Conservation (phyloP, 2,113 vertebrate species). For the Manacus vitellinus region DNA sequence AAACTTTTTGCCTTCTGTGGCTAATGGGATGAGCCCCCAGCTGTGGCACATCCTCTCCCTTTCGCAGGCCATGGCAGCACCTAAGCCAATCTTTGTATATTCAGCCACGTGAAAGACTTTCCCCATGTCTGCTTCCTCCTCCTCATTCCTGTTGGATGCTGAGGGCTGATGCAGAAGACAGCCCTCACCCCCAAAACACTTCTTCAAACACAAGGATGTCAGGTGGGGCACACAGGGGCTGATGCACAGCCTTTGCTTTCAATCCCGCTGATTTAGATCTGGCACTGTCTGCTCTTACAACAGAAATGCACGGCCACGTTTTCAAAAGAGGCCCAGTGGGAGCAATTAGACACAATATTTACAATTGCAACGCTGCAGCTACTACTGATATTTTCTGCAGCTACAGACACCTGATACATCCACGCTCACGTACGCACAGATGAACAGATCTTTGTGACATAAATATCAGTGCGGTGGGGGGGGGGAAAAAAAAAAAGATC, state of each 20-base stretch:
- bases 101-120: background rate
- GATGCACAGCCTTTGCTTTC: background rate
- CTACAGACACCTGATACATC: background rate
- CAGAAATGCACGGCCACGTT: background rate
- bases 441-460: background rate
- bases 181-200: background rate
- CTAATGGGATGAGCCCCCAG: background rate
- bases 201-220: background rate
- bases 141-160: background rate
- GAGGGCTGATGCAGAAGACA: background rate
- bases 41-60: background rate
- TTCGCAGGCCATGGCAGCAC: background rate
- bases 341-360: background rate
- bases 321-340: background rate
- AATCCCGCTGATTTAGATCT: fast-evolving
- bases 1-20: background rate
- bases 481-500: background rate
- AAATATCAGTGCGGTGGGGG: background rate
- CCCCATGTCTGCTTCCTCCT: background rate
- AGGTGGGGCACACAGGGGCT: background rate
- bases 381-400: background rate
- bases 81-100: fast-evolving
- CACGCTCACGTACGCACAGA: fast-evolving
- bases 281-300: background rate
- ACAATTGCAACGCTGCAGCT: background rate